Evolutionary conservation across 2,888 invertebrate species (phyloP).

Genomic region (Caenorhabditis japonica): DNA sequence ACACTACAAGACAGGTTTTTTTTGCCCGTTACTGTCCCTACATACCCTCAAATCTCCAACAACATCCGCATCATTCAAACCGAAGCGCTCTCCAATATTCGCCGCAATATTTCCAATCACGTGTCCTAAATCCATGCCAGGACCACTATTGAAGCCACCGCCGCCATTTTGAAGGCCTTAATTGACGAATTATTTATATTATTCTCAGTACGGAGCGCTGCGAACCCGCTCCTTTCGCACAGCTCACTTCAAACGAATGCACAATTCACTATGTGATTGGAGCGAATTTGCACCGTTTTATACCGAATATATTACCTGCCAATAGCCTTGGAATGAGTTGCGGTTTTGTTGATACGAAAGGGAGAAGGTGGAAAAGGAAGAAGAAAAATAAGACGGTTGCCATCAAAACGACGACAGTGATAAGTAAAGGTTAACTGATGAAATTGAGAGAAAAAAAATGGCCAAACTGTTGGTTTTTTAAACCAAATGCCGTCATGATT

Average conservation of each 20-base stretch:
- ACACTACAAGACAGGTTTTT: too few relatives aligned
- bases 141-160: constrained; percentile 3
- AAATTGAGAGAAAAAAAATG: too few relatives aligned
- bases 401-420: neutral
- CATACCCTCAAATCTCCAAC: constrained; percentile 45
- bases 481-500: too few relatives aligned
- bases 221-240: constrained; percentile 19
- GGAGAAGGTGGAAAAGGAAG: neutral
- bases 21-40: neutral
- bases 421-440: too few relatives aligned
- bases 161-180: constrained; percentile 1
- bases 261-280: too few relatives aligned
- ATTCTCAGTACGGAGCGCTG: too few relatives aligned
- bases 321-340: neutral
- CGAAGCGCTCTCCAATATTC: constrained; percentile 27
- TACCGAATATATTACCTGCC: too few relatives aligned
- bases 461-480: too few relatives aligned
- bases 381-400: neutral
- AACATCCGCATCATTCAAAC: constrained; percentile 44
- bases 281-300: too few relatives aligned
- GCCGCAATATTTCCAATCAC: constrained; percentile 43
- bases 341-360: neutral
- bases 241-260: too few relatives aligned
- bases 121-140: constrained; percentile 10
- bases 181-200: too few relatives aligned